Evolutionary conservation across 1,140 invertebrate species (phyloP), one percentile per base, ranked within the genome.

Genomic region (Delia radicum): DNA sequence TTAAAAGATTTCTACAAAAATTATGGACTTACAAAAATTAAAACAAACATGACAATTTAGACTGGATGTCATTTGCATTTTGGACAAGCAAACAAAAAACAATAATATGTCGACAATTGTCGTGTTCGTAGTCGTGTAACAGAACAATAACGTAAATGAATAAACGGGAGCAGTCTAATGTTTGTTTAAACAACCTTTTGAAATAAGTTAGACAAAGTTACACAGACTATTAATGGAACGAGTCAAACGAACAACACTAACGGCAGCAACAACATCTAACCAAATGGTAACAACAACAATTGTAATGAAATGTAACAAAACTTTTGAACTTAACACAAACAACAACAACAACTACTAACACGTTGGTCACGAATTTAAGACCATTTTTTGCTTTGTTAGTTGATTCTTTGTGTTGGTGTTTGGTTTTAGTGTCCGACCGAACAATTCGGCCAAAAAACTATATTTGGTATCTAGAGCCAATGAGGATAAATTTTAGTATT

Each of bases 331-430:
- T 24, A 24, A 55, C 48, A 21, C 21, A 55, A 21, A 4, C 48
- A 55, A 69, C n/a, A 69, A 29, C 65, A 55, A 69, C n/a, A 69
- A 29, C 63, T 69, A 33, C 65, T 69, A 69, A 69, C 65, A 69
- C 65, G 65, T 69, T 69, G 65, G 65, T 69, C 65, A 69, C 65
- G 65, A 69, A 21, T 69, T 69, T 69, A 24, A 69, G 65, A 33
- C 65, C 29, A 69, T 69, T 69, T 69, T 69, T 8, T 69, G 29
- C 6, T 69, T 6, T n/a, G n/a, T n/a, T 69, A 26, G 29, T 33
- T 69, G 29, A 28, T 69, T n/a, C n/a, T 24, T 28, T 69, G 18
- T 33, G 21, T 55, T 55, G 24, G 48, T 55, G 6, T 55, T 21
- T 24, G 24, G 48, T 55, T 55, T 24, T 21, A n/a, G 18, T 55